Evolutionary conservation across 1,140 invertebrate genomes (phyloP).

Genomic region (Drosophila insularis): DNA sequence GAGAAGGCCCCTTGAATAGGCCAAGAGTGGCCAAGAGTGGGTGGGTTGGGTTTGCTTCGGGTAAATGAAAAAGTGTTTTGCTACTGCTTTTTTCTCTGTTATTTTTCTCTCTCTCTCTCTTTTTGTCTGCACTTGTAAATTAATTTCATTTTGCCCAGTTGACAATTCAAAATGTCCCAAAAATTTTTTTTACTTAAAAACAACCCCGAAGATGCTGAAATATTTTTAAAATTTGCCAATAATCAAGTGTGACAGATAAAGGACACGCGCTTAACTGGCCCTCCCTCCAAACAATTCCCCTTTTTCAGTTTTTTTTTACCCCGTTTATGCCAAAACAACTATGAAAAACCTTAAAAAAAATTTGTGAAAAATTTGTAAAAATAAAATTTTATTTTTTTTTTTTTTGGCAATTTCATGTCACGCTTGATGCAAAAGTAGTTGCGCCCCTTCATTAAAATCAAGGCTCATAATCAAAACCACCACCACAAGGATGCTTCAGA

Average conservation of each 20-base stretch:
- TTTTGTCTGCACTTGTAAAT: constrained; percentile 60
- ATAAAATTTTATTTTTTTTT: too few species aligned
- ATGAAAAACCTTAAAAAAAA: constrained; percentile 37
- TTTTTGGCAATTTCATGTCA: constrained; percentile 52
- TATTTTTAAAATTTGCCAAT: constrained; percentile 21
- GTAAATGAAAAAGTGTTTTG: constrained; percentile 74
- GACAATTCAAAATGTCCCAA: constrained; percentile 42
- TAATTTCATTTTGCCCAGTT: constrained; percentile 66
- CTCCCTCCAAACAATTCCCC: constrained; percentile 12
- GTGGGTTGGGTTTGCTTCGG: neutral
- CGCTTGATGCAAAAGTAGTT: constrained; percentile 52
- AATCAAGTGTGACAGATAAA: constrained; percentile 77
- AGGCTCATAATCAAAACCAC: constrained; percentile 56
- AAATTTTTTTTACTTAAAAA: neutral
- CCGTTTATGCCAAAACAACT: constrained; percentile 44
- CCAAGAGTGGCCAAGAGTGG: constrained; percentile 3
- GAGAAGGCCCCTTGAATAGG: constrained; percentile 8
- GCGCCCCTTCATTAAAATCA: constrained; percentile 64
- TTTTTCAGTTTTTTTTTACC: constrained; percentile 18
- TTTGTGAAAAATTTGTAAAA: constrained; percentile 31
- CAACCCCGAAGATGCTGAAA: neutral
- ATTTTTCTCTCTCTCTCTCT: constrained; percentile 39
- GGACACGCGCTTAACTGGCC: constrained; percentile 40
- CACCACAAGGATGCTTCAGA: constrained; percentile 62
- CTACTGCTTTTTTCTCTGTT: constrained; percentile 70